These are phyloP conservation scores for Ciconia maguari DNA, from an alignment of 2,113 vertebrate species.

Conservation along the genomic window DNA sequence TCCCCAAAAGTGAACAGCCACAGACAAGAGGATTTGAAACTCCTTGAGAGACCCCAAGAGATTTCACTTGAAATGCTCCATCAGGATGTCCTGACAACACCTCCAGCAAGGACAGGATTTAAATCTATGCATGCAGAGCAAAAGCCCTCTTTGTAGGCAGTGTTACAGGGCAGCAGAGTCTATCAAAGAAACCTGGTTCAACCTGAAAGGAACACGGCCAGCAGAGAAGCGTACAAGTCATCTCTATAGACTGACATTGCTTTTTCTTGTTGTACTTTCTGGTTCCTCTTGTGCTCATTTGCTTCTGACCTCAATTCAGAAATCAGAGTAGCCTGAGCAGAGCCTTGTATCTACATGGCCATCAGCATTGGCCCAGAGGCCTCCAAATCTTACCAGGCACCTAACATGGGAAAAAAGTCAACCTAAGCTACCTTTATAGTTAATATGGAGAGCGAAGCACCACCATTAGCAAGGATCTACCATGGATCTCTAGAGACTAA, in stretches of 20 bases:
- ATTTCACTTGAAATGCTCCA: background rate
- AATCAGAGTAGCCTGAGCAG: background rate
- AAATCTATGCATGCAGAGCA: background rate
- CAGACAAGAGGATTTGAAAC: background rate
- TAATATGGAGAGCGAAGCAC: background rate
- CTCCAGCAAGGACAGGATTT: background rate
- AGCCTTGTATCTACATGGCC: background rate
- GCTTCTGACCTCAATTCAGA: background rate
- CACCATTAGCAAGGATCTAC: background rate
- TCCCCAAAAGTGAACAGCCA: background rate
- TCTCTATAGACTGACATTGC: background rate
- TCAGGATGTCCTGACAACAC: background rate
- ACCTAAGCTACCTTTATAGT: background rate
- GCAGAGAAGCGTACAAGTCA: background rate
- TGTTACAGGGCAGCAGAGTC: background rate
- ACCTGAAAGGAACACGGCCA: background rate
- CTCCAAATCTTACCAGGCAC: background rate
- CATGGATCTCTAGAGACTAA: background rate
- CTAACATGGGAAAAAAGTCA: background rate
- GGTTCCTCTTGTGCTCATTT: background rate
- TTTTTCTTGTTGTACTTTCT: background rate
- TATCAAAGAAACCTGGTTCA: background rate
- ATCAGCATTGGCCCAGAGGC: background rate
- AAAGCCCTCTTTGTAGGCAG: background rate
- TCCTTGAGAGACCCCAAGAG: background rate